Evolutionary conservation across 2,797 vertebrate genomes (phyloP).

Genomic region (Melanotaenia nigrans): DNA sequence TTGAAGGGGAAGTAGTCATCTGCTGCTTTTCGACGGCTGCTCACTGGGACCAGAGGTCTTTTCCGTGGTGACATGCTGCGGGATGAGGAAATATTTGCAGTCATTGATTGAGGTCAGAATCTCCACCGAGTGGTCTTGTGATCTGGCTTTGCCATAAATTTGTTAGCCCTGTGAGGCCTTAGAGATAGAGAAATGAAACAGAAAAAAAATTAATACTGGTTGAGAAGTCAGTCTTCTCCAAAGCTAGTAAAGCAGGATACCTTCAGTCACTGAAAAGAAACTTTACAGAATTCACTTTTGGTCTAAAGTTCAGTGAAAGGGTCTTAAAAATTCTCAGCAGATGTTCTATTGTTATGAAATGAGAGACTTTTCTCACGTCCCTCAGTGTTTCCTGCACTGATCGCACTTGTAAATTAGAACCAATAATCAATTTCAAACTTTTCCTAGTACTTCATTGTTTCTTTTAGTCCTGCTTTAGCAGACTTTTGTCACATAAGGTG

Average conservation of each 20-base stretch:
- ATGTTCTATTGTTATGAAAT: no score
- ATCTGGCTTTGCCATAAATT: constrained; percentile 63
- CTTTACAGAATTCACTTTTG: background rate
- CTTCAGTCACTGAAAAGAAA: background rate
- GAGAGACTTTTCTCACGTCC: no score
- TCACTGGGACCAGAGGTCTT: constrained; percentile 73
- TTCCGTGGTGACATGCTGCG: constrained; percentile 81
- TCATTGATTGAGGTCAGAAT: constrained; percentile 63
- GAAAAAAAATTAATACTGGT: background rate
- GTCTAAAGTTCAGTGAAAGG: background rate
- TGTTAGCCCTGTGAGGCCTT: constrained; percentile 1
- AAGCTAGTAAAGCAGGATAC: background rate
- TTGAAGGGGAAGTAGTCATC: constrained; percentile 83
- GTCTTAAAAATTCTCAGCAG: background rate
- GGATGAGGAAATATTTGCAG: constrained; percentile 20
- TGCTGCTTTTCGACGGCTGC: constrained; percentile 70
- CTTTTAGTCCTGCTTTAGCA: no score
- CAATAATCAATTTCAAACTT: no score
- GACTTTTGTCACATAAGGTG: background rate
- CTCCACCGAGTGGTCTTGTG: constrained; percentile 60
- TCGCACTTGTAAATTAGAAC: no score
- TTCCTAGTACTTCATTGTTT: no score
- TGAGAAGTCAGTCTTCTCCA: background rate
- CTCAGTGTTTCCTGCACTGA: no score
- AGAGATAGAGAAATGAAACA: background rate